Evolutionary conservation across 1,140 invertebrate genomes (phyloP), one percentile per base, ranked within the genome.

Genomic region (Tetramorium alpestre): DNA sequence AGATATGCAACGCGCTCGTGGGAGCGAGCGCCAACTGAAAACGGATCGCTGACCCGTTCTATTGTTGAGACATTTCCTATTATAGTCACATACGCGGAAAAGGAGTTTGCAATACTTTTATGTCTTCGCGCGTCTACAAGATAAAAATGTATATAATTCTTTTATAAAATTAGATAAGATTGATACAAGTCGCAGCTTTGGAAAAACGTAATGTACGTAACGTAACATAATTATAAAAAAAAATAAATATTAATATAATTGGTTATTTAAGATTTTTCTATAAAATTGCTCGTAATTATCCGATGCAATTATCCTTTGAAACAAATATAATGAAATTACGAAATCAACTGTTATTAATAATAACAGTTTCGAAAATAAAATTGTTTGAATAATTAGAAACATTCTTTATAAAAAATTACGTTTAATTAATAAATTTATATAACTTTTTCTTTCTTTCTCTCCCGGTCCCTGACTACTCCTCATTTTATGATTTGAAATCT

Each of bases 1-100:
- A 89, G 88, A 89, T 89, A 90, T 84, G 88, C 88, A 89, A 89
- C 67, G 80, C 69, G 88, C 80, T 87, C 75, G 85, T 70, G 56
- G 62, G 58, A 77, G 77, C 72, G 65, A 18, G 65, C 75, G 28
- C 54, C 70, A 76, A 89, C 65, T 90, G 76, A 86, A 87, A 89
- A 70, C 56, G 76, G 64, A 81, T 56, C 84, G 84, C 38, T 75
- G 76, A 86, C 88, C 88, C 49, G 75, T 89, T 89, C 88, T 69
- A 90, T 82, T 67, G 88, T 87, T 64, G 69, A 87, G 86, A 87
- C 88, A 75, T 86, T 87, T 84, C 11, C 69, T 60, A 75, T 84
- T 84, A 75, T 84, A 72, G 69, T 84, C 41, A 60, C 18, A 84
- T 5, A 41, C 41, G 44, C 69, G 7, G 54, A 22, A 56, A 75